Evolutionary conservation across 2,797 vertebrate species (phyloP).

Genomic region (Periophthalmus magnuspinnatus): DNA sequence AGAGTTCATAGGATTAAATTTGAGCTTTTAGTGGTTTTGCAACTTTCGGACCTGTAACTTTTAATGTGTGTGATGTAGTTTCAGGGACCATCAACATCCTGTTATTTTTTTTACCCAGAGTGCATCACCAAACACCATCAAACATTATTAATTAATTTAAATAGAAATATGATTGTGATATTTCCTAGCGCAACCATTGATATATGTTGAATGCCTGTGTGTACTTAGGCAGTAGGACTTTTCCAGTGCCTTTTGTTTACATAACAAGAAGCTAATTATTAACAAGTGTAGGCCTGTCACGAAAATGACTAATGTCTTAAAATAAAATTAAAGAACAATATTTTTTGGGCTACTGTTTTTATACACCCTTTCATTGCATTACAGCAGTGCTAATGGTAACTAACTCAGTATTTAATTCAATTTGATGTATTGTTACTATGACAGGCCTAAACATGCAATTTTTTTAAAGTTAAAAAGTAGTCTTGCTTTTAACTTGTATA

Average conservation of each 20-base stretch:
- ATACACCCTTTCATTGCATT: not conserved
- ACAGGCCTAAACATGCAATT: too few relatives aligned
- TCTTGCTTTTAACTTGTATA: not conserved
- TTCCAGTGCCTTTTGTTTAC: conserved; percentile 57
- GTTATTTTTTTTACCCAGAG: not conserved
- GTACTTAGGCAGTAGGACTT: conserved; percentile 28
- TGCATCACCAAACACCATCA: not conserved
- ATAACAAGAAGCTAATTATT: conserved; percentile 66
- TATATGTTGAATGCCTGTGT: conserved; percentile 47
- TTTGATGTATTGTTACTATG: too few relatives aligned
- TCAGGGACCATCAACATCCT: not conserved
- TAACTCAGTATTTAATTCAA: too few relatives aligned
- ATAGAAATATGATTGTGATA: not conserved
- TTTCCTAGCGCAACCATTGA: conserved; percentile 39
- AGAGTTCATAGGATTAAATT: conserved; percentile 57
- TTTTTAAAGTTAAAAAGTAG: too few relatives aligned
- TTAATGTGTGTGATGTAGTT: not conserved
- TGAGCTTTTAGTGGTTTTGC: conserved; percentile 42
- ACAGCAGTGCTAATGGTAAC: not conserved
- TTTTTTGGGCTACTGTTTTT: not conserved
- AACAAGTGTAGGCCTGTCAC: conserved; percentile 26
- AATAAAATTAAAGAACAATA: not conserved
- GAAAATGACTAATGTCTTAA: not conserved
- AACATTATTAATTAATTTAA: not conserved
- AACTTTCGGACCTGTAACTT: conserved; percentile 16